Evolutionary conservation across 2,113 vertebrate species (phyloP).

Genomic region (Oryzias javanicus): DNA sequence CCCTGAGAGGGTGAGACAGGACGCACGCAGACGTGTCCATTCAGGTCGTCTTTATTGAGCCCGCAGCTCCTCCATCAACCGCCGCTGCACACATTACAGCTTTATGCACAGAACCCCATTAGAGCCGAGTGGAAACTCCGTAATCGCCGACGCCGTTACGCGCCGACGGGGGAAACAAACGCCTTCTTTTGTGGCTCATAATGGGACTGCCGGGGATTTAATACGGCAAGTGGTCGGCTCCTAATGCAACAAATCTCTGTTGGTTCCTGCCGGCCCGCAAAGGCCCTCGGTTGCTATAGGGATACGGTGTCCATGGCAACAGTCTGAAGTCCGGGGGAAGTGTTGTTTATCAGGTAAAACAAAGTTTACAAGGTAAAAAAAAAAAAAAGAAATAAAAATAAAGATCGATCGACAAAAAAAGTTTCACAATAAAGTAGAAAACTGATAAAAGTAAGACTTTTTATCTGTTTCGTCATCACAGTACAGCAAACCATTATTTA

Average conservation of each 20-base stretch:
- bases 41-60: constrained; percentile 48
- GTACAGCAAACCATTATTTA: too few species aligned
- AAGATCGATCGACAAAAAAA: constrained; percentile 5
- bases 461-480: too few species aligned
- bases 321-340: constrained; percentile 33
- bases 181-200: constrained; percentile 21
- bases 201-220: constrained; percentile 27
- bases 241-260: constrained; percentile 45
- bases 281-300: constrained; percentile 65
- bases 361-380: constrained; percentile 29
- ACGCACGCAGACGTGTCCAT: constrained; percentile 1
- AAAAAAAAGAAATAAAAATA: background rate
- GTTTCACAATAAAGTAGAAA: constrained; percentile 1
- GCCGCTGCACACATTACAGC: constrained; percentile 6
- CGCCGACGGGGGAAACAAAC: constrained; percentile 13
- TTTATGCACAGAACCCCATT: constrained; percentile 30
- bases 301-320: constrained; percentile 71
- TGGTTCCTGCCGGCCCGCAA: constrained; percentile 38
- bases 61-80: constrained; percentile 37
- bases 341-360: constrained; percentile 15
- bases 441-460: background rate
- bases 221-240: constrained; percentile 21
- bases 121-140: constrained; percentile 15
- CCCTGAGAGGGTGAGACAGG: background rate
- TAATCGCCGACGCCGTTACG: constrained; percentile 28